Base-by-base conservation (phyloP, 2,888 invertebrate species). In the Parnassius smintheus region DNA sequence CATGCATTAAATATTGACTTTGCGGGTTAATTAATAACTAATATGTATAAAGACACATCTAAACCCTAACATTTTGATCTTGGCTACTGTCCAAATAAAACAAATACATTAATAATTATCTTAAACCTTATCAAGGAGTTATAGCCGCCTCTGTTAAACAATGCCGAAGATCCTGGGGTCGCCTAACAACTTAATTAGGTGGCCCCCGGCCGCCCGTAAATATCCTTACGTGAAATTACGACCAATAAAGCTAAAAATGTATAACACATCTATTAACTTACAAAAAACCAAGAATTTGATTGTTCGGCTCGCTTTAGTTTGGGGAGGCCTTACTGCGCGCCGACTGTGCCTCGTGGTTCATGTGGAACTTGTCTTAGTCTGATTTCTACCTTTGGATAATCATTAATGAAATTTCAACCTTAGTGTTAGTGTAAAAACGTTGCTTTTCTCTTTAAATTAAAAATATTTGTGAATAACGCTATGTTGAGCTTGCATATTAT, bases 181-280 rank as follows among this genome's bases (percentile, higher is more conserved):
- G 71, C 83, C 86, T 90, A 91, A 91, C 91, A 91, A 90, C 91
- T 91, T 91, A 91, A 91, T 91, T 91, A 91, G 87, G 85, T 83
- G 88, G 85, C 85, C 89, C 83, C 82, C 80, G 85, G 88, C 85
- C 83, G 88, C 83, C 86, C 88, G 88, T 91, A 91, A 91, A 91
- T 90, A 91, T 88, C 81, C 83, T 82, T 76, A 90, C 85, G 90
- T 89, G 82, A 91, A 91, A 91, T 91, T 88, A 91, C 87, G 90
- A 86, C 86, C 86, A 84, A 90, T 91, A 90, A 90, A 90, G 88
- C 81, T 88, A 91, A 91, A 90, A 91, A 88, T 84, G 82, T 86
- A 90, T 89, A 88, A 90, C 88, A 89, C 90, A 91, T 91, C 89
- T 91, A 90, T 91, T 88, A 86, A 84, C 78, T 80, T 80, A 90